Evolutionary conservation across 2,113 vertebrate genomes (phyloP), one percentile per base, ranked within the genome.

Genomic region (Pelvicachromis taeniatus): DNA sequence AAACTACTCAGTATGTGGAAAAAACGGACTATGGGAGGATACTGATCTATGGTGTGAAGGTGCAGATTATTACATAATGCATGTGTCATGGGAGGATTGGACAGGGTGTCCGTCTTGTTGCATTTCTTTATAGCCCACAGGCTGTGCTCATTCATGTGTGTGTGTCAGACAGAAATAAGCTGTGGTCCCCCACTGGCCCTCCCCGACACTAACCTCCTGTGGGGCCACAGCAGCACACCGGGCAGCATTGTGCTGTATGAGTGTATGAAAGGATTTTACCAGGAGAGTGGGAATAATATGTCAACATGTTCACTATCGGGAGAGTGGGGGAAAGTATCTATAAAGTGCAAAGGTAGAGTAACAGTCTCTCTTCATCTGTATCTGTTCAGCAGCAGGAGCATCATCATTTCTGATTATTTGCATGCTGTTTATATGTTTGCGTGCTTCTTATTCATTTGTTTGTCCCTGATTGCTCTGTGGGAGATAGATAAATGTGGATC

Each of bases 11-110:
- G 33, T 88, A 16, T 96, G 96, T 92, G 91, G 89, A 87, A 77
- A 89, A 17, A 90, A 88, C 38, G 95, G 94, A 89, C 79, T 48
- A 3, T 96, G 95, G 96, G 93, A 95, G 89, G 94, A 94, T 29
- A 63, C 89, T 86, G 87, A 93, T 79, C 79, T 96, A 13, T 85
- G 75, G 65, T 96, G 96, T 93, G 89, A 96, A 96, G 96, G 96
- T 96, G 93, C 85, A 80, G 26, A 50, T 52, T 52, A 50, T 52
- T 75, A 75, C 10, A 0, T n/a, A 52, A 33, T 56, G 61, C n/a
- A 40, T 48, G 0, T 48, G 26, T 73, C 0, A 73, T 48, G 42
- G 42, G 42, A 73, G 16, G 42, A 73, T 29, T 50, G 16, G 65
- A 48, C 23, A 48, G 68, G 17, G 29, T 82, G 11, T 50, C 2